phyloP scores from a whole-genome alignment of 2,797 vertebrate species.

The Gephyroberyx darwinii region DNA sequence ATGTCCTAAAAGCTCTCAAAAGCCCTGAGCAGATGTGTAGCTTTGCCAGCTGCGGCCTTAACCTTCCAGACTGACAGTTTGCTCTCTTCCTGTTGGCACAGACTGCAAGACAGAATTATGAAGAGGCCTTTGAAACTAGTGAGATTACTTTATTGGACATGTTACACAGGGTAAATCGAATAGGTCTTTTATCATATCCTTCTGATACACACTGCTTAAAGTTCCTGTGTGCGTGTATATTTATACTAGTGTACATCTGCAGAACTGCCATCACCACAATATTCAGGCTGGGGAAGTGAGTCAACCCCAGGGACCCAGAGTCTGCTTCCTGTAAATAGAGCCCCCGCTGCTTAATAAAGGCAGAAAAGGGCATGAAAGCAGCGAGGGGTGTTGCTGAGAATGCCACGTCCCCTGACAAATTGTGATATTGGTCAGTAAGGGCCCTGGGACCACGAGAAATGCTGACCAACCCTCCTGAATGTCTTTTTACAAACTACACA shows the following conservation, averaged over 20 bases:
- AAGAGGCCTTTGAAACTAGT: conserved; percentile 4
- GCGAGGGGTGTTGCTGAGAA: conserved; percentile 21
- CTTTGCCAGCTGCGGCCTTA: conserved; percentile 20
- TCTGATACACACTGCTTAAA: no score
- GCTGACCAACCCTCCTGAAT: conserved; percentile 8
- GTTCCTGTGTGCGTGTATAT: no score
- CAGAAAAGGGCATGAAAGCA: conserved; percentile 35
- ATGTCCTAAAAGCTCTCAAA: conserved; percentile 17
- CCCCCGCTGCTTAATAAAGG: conserved; percentile 50
- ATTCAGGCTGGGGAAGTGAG: conserved; percentile 52
- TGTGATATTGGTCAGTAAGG: conserved; percentile 21
- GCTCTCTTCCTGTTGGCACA: conserved; percentile 20
- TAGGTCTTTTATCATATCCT: no score
- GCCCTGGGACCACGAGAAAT: neutral
- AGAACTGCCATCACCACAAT: conserved; percentile 51
- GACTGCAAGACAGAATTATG: conserved; percentile 23
- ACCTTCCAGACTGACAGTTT: conserved; percentile 16
- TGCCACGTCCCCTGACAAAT: conserved; percentile 9
- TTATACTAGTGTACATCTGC: conserved; percentile 43
- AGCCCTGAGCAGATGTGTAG: conserved; percentile 10
- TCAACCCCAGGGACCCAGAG: conserved; percentile 43
- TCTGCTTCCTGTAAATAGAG: conserved; percentile 52
- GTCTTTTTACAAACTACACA: neutral
- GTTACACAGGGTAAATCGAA: no score
- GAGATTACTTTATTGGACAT: neutral